Conservation (phyloP, 2,888 invertebrate genomes). For the Callosobruchus maculatus region DNA sequence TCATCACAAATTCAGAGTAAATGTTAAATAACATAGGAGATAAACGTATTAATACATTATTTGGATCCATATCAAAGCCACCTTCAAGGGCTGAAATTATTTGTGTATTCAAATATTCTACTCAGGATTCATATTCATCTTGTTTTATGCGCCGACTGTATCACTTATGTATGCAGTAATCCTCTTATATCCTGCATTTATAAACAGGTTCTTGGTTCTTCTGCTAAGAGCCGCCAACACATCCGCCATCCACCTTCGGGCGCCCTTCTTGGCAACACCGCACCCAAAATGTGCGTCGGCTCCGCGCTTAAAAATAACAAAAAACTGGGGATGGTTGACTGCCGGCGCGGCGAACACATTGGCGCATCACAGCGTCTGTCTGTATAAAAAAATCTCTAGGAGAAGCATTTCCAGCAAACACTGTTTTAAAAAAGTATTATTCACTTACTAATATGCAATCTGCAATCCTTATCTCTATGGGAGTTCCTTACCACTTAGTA, state of each 20-base stretch:
- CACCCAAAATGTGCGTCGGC: not conserved
- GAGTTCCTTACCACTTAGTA: too few relatives aligned
- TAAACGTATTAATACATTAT: too few relatives aligned
- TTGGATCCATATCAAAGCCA: too few relatives aligned
- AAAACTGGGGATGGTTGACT: not conserved
- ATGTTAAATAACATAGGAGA: too few relatives aligned
- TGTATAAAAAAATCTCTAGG: too few relatives aligned
- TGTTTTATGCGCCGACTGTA: not conserved
- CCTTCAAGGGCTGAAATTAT: not conserved
- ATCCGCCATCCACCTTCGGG: not conserved
- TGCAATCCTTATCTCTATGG: too few relatives aligned
- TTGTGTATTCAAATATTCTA: not conserved
- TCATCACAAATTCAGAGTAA: too few relatives aligned
- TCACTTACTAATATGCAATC: too few relatives aligned
- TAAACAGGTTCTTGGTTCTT: not conserved
- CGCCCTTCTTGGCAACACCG: not conserved
- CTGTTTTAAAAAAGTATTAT: too few relatives aligned
- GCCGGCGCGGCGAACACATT: not conserved
- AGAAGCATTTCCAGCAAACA: too few relatives aligned
- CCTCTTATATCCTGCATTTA: not conserved
- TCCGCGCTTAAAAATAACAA: not conserved
- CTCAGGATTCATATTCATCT: not conserved
- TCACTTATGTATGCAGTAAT: not conserved
- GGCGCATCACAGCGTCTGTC: not conserved
- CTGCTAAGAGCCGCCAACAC: not conserved